Conservation (phyloP, 2,797 vertebrate genomes). For the Pterois miles region DNA sequence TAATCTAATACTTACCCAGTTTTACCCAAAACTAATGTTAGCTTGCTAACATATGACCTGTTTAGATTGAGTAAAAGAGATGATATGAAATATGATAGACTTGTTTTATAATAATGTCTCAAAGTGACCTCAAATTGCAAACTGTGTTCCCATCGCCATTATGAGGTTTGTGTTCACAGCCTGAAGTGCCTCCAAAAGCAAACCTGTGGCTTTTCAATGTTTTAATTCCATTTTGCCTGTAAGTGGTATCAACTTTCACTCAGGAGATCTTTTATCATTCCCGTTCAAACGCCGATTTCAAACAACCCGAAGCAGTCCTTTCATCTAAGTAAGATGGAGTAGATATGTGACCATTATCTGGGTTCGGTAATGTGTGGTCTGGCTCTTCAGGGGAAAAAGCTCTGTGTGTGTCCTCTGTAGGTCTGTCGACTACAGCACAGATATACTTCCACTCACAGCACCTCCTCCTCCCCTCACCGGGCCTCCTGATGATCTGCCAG, state of each 20-base stretch:
- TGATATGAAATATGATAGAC: not conserved
- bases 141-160: not conserved
- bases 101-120: not conserved
- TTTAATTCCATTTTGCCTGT: not conserved
- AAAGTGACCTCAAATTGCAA: not conserved
- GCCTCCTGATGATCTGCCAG: conserved; percentile 59
- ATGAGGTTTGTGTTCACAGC: not conserved
- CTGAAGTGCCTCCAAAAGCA: not conserved
- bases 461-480: conserved; percentile 51
- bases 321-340: conserved; percentile 35
- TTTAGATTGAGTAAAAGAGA: not conserved
- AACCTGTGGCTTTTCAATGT: conserved; percentile 15
- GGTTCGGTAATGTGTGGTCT: conserved; percentile 19
- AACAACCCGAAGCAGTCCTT: conserved; percentile 46
- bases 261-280: conserved; percentile 29
- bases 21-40: not conserved
- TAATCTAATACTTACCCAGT: no score
- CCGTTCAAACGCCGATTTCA: conserved; percentile 37
- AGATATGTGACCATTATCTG: conserved; percentile 35
- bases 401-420: conserved; percentile 61
- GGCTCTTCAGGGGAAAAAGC: conserved; percentile 22
- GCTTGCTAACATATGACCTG: not conserved
- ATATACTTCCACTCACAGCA: conserved; percentile 67
- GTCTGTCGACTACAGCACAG: conserved; percentile 64
- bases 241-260: conserved; percentile 22